Base-by-base conservation (phyloP, 2,797 vertebrate genomes). In the Sardinella longiceps region DNA sequence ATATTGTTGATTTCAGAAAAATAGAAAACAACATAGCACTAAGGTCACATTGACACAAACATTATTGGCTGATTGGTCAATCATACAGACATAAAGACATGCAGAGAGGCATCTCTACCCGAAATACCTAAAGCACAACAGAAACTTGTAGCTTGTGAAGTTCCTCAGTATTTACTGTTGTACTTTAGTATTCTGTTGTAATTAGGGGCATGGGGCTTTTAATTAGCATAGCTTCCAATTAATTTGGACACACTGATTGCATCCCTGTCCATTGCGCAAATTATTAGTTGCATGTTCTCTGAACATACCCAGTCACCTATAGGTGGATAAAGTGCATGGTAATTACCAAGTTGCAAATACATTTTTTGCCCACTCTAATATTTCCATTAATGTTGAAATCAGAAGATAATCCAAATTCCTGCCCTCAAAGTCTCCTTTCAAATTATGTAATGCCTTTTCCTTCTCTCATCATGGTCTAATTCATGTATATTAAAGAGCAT, bases 401-500 rank as follows among this genome's bases (percentile, higher is more conserved):
- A 74, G 33, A 74, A 18, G 4, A 18, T 15, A 4, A 74, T 11
- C 28, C 28, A 63, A 28, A 28, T 63, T 30, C 60, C 30, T 63
- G 25, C 11, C 60, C 30, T 74, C 30, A 1, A 37, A 14, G 7
- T 39, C 30, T 5, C 33, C 30, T 20, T 18, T 23, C 23, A 53
- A 56, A 85, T 88, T 30, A 87, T 56, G 82, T 30, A 87, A 88
- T 58, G 37, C 51, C n/a, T 33, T 51, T 83, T 82, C 81, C 33
- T 70, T 33, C 18, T 70, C 60, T 23, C 43, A 51, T 25, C 20
- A 48, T 58, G 80, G 88, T 39, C 28, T 81, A 82, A 84, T 82
- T 85, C 20, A 91, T 82, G 88, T 87, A 88, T 91, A 88, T 88
- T 84, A 85, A 86, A 88, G 93, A 94, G 94, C 95, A 91, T 87